A percentile compares a stretch with the other conserved stretches of the same genome.
These are phyloP conservation scores for Linyphia triangularis DNA, from an alignment of 2,888 invertebrate species.

Conservation along the genomic window DNA sequence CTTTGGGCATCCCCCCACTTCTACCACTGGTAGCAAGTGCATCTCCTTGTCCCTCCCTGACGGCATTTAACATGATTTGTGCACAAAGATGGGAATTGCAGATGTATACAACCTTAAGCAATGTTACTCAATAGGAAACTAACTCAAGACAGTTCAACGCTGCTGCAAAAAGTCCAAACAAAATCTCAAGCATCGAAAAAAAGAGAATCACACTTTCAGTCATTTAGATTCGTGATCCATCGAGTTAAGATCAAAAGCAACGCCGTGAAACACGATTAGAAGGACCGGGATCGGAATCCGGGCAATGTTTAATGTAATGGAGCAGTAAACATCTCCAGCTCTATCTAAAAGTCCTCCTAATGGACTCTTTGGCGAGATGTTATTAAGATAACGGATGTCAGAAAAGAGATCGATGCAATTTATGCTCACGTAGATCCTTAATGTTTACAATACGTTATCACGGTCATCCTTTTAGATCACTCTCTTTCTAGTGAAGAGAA, in stretches of 20 bases:
- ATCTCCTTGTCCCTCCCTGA: too few species aligned
- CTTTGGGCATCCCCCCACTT: too few species aligned
- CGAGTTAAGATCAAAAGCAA: background rate
- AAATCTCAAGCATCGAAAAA: background rate
- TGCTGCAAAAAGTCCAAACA: too few species aligned
- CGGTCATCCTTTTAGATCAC: background rate
- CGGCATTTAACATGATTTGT: too few species aligned
- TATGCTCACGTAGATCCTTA: constrained; percentile 17
- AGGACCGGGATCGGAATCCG: too few species aligned
- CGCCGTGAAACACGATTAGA: background rate
- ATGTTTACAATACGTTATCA: constrained; percentile 50
- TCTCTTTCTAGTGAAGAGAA: background rate
- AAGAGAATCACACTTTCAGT: background rate
- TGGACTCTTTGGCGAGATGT: constrained; percentile 37
- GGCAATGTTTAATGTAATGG: constrained; percentile 67
- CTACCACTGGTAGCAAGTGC: too few species aligned
- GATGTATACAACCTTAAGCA: too few species aligned
- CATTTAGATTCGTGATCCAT: background rate
- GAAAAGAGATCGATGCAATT: constrained; percentile 10
- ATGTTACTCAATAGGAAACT: too few species aligned
- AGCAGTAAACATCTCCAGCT: constrained; percentile 55
- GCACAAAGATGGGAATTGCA: too few species aligned
- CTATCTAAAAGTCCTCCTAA: constrained; percentile 45
- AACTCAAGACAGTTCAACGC: too few species aligned
- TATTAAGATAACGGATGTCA: constrained; percentile 49